phyloP scores from a whole-genome alignment of 2,888 invertebrate species.

The Sphaerophoria rueppellii region DNA sequence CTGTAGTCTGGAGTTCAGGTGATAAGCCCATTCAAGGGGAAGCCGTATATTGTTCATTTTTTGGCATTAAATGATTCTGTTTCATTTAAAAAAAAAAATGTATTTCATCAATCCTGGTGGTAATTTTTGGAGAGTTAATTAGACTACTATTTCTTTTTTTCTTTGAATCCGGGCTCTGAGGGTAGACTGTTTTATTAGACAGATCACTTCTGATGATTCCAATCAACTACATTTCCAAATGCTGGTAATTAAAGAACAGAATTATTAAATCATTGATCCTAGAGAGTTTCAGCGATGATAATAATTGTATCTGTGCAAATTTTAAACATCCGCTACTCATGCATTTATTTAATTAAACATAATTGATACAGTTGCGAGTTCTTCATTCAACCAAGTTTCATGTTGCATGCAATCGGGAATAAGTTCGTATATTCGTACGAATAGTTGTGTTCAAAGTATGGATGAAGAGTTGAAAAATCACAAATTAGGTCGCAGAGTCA shows the following conservation, averaged over 20 bases:
- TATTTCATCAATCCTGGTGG: constrained; percentile 14
- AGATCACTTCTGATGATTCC: constrained; percentile 40
- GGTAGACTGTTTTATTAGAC: constrained; percentile 58
- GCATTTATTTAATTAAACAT: constrained; percentile 66
- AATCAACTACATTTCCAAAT: constrained; percentile 7
- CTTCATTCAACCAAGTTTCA: background rate
- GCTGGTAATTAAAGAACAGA: constrained; percentile 22
- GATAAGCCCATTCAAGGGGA: constrained; percentile 62
- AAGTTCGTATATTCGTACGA: constrained; percentile 40
- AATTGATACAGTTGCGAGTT: constrained; percentile 4
- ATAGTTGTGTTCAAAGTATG: background rate
- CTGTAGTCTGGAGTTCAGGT: constrained; percentile 46
- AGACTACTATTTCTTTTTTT: constrained; percentile 17
- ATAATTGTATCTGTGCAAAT: constrained; percentile 52
- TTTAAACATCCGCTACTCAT: constrained; percentile 60
- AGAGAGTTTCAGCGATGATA: background rate
- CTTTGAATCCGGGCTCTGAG: background rate
- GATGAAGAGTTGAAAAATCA: constrained; percentile 27
- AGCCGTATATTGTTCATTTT: constrained; percentile 43
- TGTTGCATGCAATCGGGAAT: constrained; percentile 26
- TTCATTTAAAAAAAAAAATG: constrained; percentile 54
- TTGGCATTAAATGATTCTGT: constrained; percentile 44
- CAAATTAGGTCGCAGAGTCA: constrained; percentile 63
- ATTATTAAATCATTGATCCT: constrained; percentile 24
- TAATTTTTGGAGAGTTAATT: constrained; percentile 49